These are phyloP conservation scores for Tetrapedia diversipes DNA, from an alignment of 2,888 invertebrate genomes.

Conservation along the genomic window DNA sequence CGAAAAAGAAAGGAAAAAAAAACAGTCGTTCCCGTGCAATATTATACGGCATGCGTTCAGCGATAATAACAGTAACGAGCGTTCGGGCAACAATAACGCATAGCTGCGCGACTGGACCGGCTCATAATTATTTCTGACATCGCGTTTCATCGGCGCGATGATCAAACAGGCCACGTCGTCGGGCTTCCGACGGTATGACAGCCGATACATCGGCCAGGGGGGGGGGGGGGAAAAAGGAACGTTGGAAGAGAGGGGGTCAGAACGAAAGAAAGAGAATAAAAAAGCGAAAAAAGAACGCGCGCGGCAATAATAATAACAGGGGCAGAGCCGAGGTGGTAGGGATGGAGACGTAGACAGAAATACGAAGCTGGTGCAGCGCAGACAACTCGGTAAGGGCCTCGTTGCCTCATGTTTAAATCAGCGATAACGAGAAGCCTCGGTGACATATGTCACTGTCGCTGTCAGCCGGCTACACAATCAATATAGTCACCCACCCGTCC, in stretches of 20 bases:
- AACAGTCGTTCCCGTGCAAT: slow-evolving; percentile 1
- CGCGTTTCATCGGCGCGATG: slow-evolving; percentile 52
- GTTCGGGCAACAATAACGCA: slow-evolving; percentile 32
- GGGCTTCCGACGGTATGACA: slow-evolving; percentile 61
- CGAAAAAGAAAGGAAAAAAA: background rate
- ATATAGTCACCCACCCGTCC: slow-evolving; percentile 79
- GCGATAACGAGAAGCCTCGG: slow-evolving; percentile 83
- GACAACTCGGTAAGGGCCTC: slow-evolving; percentile 77
- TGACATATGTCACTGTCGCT: slow-evolving; percentile 83
- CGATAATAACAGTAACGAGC: slow-evolving; percentile 34
- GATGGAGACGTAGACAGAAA: slow-evolving; percentile 67
- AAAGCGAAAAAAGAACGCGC: slow-evolving; percentile 55
- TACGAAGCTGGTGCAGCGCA: slow-evolving; percentile 74
- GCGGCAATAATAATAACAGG: slow-evolving; percentile 73
- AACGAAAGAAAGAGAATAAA: slow-evolving; percentile 36
- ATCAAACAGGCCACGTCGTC: slow-evolving; percentile 63
- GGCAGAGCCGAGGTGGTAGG: slow-evolving; percentile 7
- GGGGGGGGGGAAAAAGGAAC: slow-evolving; percentile 1
- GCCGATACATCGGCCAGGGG: slow-evolving; percentile 56
- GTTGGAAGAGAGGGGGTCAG: background rate
- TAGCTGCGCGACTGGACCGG: slow-evolving; percentile 1
- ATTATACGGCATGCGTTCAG: background rate
- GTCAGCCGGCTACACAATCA: slow-evolving; percentile 83
- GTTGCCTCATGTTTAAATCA: slow-evolving; percentile 83
- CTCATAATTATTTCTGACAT: slow-evolving; percentile 62